Conservation (phyloP, 1,140 invertebrate species). For the Idris sp. region DNA sequence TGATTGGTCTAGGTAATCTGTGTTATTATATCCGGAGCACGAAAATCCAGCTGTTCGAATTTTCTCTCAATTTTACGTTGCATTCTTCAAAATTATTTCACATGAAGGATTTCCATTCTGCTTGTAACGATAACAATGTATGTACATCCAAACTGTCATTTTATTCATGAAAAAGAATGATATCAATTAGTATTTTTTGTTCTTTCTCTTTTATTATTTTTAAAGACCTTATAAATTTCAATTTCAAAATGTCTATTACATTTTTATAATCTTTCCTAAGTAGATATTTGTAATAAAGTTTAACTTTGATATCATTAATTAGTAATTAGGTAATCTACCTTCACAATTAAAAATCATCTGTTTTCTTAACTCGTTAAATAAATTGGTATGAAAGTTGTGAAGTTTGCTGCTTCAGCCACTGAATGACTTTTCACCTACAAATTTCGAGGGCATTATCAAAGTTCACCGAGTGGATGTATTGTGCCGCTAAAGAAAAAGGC, state of each 20-base stretch:
- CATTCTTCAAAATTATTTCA: conserved; percentile 37
- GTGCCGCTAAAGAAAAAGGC: conserved; percentile 15
- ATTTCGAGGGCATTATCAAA: conserved; percentile 26
- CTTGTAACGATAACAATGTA: too few species aligned
- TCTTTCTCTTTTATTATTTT: too few species aligned
- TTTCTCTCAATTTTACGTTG: conserved; percentile 34
- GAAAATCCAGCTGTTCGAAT: conserved; percentile 41
- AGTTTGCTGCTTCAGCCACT: conserved; percentile 3
- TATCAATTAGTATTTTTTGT: too few species aligned
- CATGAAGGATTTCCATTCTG: conserved; percentile 27
- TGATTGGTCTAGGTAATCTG: conserved; percentile 45
- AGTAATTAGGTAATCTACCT: background rate
- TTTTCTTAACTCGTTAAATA: background rate
- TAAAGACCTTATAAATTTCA: too few species aligned
- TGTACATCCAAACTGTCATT: too few species aligned
- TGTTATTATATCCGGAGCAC: conserved; percentile 41
- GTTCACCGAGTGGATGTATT: conserved; percentile 29
- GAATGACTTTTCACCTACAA: conserved; percentile 34
- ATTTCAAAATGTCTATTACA: too few species aligned
- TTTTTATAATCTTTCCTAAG: too few species aligned
- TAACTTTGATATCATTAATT: background rate
- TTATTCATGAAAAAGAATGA: too few species aligned
- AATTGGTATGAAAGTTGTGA: conserved; percentile 14
- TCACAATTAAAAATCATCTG: conserved; percentile 4
- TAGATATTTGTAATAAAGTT: too few species aligned